Evolutionary conservation across 2,113 vertebrate species (phyloP).

Genomic region (Aix galericulata): DNA sequence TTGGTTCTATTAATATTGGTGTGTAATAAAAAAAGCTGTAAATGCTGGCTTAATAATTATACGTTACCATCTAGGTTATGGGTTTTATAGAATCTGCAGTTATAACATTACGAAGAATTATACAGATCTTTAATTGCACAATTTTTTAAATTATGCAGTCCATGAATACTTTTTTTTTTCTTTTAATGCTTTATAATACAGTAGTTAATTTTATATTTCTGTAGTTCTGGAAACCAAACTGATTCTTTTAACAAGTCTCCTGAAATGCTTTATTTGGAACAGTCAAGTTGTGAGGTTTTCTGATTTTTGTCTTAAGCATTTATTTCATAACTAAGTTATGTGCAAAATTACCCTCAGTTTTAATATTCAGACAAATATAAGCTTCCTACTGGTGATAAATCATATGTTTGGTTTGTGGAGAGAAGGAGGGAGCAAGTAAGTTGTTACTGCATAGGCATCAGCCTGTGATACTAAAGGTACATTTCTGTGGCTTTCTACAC

Average conservation of each 20-base stretch:
- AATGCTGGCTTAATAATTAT: conserved; percentile 41
- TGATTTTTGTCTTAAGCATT: neutral
- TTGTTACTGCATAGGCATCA: neutral
- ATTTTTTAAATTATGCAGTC: conserved; percentile 52
- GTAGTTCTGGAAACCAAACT: conserved; percentile 7
- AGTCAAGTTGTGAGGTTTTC: neutral
- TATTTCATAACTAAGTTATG: neutral
- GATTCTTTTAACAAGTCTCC: neutral
- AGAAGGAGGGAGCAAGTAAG: neutral
- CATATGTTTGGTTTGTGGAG: neutral
- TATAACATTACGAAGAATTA: conserved; percentile 29
- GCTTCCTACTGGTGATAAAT: neutral
- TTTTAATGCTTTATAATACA: neutral
- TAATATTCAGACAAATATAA: neutral
- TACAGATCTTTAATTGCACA: conserved; percentile 41
- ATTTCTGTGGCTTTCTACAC: neutral
- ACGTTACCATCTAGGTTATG: conserved; percentile 24
- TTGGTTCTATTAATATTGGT: conserved; percentile 18
- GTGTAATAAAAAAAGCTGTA: conserved; percentile 27
- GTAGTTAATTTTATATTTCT: conserved; percentile 36
- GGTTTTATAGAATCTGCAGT: conserved; percentile 20
- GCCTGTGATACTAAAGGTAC: neutral
- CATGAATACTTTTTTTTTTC: neutral
- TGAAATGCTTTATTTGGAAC: neutral
- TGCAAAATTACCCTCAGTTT: neutral